Percentiles rank a stretch among this genome's conserved stretches.
These are phyloP conservation scores for Genyomyrus donnyi DNA, from an alignment of 2,113 vertebrate species.

Conservation along the genomic window DNA sequence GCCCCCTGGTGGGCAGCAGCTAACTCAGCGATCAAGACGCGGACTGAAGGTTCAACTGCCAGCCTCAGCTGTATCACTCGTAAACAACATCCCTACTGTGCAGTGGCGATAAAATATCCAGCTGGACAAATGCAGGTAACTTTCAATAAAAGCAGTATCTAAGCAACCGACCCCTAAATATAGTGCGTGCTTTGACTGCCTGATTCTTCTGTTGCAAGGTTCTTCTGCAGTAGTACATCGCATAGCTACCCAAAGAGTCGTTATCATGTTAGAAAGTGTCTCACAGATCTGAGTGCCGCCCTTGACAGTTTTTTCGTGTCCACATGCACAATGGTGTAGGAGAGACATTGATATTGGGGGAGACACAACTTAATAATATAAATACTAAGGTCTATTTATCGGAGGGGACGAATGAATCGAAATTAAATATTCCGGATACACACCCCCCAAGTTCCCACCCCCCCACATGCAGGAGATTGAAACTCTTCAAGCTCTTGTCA, in stretches of 20 bases:
- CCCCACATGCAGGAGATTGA: neutral
- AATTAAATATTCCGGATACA: neutral
- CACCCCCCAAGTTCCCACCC: neutral
- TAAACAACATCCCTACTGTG: neutral
- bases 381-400: neutral
- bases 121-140: conserved; percentile 7
- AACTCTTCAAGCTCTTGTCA: neutral
- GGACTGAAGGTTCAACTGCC: neutral
- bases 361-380: neutral
- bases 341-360: neutral
- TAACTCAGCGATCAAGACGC: neutral
- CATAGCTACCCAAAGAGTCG: neutral
- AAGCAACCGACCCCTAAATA: neutral
- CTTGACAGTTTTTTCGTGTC: neutral
- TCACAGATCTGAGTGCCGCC: neutral
- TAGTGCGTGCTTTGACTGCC: neutral
- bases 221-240: neutral
- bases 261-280: neutral
- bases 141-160: neutral
- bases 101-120: neutral
- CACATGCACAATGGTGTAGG: neutral
- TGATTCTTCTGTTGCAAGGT: neutral
- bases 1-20: neutral
- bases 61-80: neutral
- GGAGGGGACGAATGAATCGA: neutral